phyloP scores from a whole-genome alignment of 2,888 invertebrate species.

The Cheilosia impressa region DNA sequence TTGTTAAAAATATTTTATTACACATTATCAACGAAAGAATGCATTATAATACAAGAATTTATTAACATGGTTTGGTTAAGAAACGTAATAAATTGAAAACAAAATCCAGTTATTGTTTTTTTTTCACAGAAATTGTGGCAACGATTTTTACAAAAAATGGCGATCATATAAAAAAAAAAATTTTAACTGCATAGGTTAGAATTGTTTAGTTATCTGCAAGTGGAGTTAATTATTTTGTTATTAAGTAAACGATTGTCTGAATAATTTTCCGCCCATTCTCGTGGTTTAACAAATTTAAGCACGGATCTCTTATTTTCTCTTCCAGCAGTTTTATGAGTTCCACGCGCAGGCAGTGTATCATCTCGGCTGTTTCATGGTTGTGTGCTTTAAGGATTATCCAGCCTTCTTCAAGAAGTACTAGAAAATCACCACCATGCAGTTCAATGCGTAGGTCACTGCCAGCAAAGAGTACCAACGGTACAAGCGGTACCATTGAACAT shows the following conservation, averaged over 20 bases:
- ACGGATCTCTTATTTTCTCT: slow-evolving; percentile 93
- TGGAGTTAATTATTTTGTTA: slow-evolving; percentile 83
- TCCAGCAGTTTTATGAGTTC: slow-evolving; percentile 91
- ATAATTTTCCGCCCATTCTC: slow-evolving; percentile 91
- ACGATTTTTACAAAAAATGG: too few relatives aligned
- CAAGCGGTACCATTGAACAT: slow-evolving; percentile 91
- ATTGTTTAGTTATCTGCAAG: too few relatives aligned
- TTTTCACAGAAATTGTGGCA: too few relatives aligned
- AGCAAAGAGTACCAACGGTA: slow-evolving; percentile 89
- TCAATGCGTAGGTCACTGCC: slow-evolving; percentile 90
- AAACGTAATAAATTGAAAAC: too few relatives aligned
- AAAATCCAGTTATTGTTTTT: too few relatives aligned
- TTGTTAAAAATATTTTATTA: too few relatives aligned
- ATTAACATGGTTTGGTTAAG: too few relatives aligned
- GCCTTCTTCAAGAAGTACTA: slow-evolving; percentile 90
- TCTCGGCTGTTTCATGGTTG: slow-evolving; percentile 91
- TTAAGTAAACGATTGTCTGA: slow-evolving; percentile 89
- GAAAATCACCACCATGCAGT: slow-evolving; percentile 89
- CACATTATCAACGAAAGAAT: too few relatives aligned
- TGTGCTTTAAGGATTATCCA: slow-evolving; percentile 93
- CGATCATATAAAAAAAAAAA: background rate
- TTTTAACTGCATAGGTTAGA: too few relatives aligned
- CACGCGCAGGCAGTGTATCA: slow-evolving; percentile 90
- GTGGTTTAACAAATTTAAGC: slow-evolving; percentile 89
- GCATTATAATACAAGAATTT: too few relatives aligned